These are phyloP conservation scores for Epistrophe grossulariae DNA, from an alignment of 2,888 invertebrate species.

Conservation along the genomic window DNA sequence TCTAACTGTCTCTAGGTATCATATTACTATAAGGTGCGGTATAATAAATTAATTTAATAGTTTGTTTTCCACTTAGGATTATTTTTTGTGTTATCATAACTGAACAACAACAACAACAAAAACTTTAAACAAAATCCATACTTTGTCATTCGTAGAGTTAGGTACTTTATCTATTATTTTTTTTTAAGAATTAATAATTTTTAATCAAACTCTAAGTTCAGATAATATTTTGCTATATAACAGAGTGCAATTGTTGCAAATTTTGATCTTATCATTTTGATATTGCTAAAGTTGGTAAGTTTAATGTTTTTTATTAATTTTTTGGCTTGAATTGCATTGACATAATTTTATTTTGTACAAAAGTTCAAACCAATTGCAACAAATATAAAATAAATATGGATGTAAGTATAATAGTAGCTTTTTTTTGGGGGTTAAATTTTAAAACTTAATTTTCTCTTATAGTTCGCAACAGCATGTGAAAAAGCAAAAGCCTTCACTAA, in stretches of 20 bases:
- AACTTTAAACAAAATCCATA: neutral
- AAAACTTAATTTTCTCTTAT: constrained; percentile 67
- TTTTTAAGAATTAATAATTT: neutral
- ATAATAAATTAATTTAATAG: constrained; percentile 1
- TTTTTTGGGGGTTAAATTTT: too few species aligned
- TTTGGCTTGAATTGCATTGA: neutral
- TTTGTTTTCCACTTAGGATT: neutral
- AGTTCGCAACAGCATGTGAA: constrained; percentile 90
- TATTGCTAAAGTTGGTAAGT: neutral
- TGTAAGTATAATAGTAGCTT: constrained; percentile 30
- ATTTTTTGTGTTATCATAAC: neutral
- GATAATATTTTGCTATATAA: constrained; percentile 12
- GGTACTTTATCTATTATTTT: neutral
- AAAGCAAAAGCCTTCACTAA: constrained; percentile 90
- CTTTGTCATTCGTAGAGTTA: neutral
- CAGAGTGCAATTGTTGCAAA: constrained; percentile 8
- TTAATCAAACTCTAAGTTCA: neutral
- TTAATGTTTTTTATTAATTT: neutral
- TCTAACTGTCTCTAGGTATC: neutral
- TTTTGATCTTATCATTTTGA: neutral
- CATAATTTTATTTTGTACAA: neutral
- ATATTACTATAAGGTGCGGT: neutral
- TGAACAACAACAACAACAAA: neutral
- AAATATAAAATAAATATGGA: constrained; percentile 7
- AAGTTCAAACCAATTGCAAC: neutral